A percentile compares a stretch with the other conserved stretches of the same genome.
Evolutionary conservation across 2,888 invertebrate species (phyloP).

Genomic region (Agonopterix alstromeriana): DNA sequence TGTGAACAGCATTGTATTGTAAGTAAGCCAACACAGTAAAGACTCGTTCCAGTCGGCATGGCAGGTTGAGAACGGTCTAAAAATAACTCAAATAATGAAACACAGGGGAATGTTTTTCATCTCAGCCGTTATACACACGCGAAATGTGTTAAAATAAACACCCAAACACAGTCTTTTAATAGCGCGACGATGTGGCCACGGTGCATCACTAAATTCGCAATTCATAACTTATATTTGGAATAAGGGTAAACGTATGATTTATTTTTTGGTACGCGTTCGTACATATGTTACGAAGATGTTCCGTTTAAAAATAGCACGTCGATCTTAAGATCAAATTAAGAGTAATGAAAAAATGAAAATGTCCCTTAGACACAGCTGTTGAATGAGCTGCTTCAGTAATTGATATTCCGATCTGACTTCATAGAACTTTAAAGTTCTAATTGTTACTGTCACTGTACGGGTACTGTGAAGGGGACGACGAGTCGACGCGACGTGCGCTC

Average conservation of each 20-base stretch:
- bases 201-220: conserved; percentile 60
- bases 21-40: conserved; percentile 62
- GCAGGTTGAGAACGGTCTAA: conserved; percentile 70
- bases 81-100: conserved; percentile 74
- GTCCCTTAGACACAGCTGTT: conserved; percentile 21
- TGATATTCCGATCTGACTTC: conserved; percentile 48
- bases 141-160: conserved; percentile 75
- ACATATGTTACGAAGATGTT: conserved; percentile 54
- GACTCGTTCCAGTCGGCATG: conserved; percentile 61
- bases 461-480: conserved; percentile 24
- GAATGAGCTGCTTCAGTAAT: conserved; percentile 46
- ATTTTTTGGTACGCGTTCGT: conserved; percentile 45
- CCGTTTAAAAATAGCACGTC: conserved; percentile 35
- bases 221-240: conserved; percentile 55
- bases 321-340: conserved; percentile 34
- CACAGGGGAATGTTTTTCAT: conserved; percentile 76
- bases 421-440: conserved; percentile 29
- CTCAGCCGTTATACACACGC: conserved; percentile 69
- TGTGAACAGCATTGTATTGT: conserved; percentile 61
- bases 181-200: conserved; percentile 62
- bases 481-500: conserved; percentile 23
- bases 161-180: conserved; percentile 68
- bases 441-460: not conserved
- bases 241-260: conserved; percentile 49
- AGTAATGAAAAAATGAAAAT: conserved; percentile 27